Percentiles rank a stretch among this genome's conserved stretches.
These are phyloP conservation scores for Hirtodrosophila duncani DNA, from an alignment of 2,888 invertebrate species.

Conservation along the genomic window DNA sequence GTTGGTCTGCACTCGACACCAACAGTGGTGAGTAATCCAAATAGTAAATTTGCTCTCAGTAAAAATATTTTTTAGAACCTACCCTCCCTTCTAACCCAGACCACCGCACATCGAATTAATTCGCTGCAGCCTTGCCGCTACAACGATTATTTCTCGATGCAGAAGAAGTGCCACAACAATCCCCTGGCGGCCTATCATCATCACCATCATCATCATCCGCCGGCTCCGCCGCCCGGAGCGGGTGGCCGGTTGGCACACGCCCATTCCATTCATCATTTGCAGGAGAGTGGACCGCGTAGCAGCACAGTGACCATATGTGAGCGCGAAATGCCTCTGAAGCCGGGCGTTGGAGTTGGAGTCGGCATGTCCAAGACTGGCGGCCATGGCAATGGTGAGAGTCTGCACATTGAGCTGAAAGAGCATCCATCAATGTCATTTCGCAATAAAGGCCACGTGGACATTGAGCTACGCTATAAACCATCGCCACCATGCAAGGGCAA, in stretches of 20 bases:
- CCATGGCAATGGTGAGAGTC: conserved; percentile 70
- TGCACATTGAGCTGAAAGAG: conserved; percentile 78
- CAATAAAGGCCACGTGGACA: conserved; percentile 82
- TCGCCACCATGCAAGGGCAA: conserved; percentile 78
- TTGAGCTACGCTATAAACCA: conserved; percentile 84
- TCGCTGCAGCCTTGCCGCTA: conserved; percentile 75
- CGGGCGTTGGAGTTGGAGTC: conserved; percentile 42
- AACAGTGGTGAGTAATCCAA: conserved; percentile 77
- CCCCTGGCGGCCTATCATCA: conserved; percentile 61
- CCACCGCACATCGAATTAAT: conserved; percentile 69
- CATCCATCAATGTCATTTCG: conserved; percentile 84
- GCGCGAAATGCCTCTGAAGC: conserved; percentile 58
- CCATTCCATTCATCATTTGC: conserved; percentile 61
- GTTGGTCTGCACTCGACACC: conserved; percentile 84
- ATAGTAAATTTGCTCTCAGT: too few species aligned
- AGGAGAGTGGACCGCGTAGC: conserved; percentile 63
- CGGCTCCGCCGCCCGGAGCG: conserved; percentile 16
- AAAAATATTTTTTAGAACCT: too few species aligned
- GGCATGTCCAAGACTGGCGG: conserved; percentile 61
- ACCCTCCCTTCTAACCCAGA: too few species aligned
- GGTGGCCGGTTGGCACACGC: conserved; percentile 41
- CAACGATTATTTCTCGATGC: conserved; percentile 74
- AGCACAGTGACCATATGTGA: conserved; percentile 71
- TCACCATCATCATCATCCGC: conserved; percentile 59
- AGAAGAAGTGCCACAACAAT: conserved; percentile 72